Evolutionary conservation across 1,140 invertebrate genomes (phyloP), one percentile per base, ranked within the genome.

Genomic region (Asbolus verrucosus): DNA sequence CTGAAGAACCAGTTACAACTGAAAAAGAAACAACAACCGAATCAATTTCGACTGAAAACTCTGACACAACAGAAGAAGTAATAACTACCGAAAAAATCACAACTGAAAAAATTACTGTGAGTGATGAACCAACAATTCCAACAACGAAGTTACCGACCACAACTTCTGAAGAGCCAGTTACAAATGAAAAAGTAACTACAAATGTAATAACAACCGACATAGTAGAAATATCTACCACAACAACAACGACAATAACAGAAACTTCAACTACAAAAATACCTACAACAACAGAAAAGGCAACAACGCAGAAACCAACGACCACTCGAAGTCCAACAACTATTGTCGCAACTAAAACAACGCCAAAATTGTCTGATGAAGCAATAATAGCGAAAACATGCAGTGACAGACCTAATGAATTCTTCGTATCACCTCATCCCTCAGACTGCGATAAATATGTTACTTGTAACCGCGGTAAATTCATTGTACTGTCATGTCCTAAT

Each of bases 401-500:
- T 14, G 41, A 8, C 5, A 65, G 21, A 13, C 60, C 67, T 16
- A 27, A 14, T 3, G 18, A 67, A n/a, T 36, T 59, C 2, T 71
- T 71, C 69, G 33, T 71, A 39, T 39, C 63, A 33, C 5, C 69
- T 13, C 69, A 71, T 60, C 69, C 69, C 6, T 39, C 61, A 8
- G 24, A 67, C 16, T 71, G 69, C 39, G 5, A 13, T 0, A 38
- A 41, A 39, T 71, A 71, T 15, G 39, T 60, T 14, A 18, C 38
- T 6, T 71, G 69, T 24, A 24, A 50, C 30, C 46, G 60, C 13
- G 69, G 69, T 14, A 67, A 30, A 11, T 30, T 14, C 2, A 41
- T 41, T 43, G 31, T 71, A 6, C 19, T 33, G 27, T n/a, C 30
- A n/a, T 89, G 88, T 70, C 83, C 84, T 1, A 43, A 70, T 1